phyloP scores from a whole-genome alignment of 2,888 invertebrate genomes.

The Thereva unica region DNA sequence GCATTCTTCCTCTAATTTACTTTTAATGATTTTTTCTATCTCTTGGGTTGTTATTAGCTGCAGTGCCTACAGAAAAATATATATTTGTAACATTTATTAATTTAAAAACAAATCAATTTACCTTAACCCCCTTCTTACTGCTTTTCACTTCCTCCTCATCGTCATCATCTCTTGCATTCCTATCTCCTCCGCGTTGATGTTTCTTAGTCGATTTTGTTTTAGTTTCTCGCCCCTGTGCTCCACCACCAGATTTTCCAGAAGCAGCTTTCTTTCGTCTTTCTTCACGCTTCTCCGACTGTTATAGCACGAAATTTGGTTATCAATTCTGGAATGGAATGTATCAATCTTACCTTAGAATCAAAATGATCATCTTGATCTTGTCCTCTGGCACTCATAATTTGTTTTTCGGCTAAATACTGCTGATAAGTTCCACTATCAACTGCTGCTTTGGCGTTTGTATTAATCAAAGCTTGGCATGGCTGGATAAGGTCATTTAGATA shows the following conservation, averaged over 20 bases:
- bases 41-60: conserved; percentile 71
- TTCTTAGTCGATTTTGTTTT: conserved; percentile 94
- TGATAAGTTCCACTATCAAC: conserved; percentile 78
- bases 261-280: conserved; percentile 87
- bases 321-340: neutral
- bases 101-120: conserved; percentile 11
- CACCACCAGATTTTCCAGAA: conserved; percentile 87
- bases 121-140: conserved; percentile 49
- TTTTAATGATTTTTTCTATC: conserved; percentile 67
- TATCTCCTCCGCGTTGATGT: conserved; percentile 64
- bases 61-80: conserved; percentile 52
- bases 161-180: conserved; percentile 69
- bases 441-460: conserved; percentile 68
- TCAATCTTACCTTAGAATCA: conserved; percentile 47
- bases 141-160: conserved; percentile 62
- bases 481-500: conserved; percentile 71
- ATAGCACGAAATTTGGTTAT: neutral
- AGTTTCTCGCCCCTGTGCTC: conserved; percentile 90
- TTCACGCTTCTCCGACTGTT: conserved; percentile 75
- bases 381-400: conserved; percentile 55
- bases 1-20: conserved; percentile 71
- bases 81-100: neutral
- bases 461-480: conserved; percentile 69
- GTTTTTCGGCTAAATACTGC: conserved; percentile 71
- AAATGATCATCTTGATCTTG: conserved; percentile 50